Evolutionary conservation across 2,888 invertebrate genomes (phyloP).

Genomic region (Clitarchus hookeri): DNA sequence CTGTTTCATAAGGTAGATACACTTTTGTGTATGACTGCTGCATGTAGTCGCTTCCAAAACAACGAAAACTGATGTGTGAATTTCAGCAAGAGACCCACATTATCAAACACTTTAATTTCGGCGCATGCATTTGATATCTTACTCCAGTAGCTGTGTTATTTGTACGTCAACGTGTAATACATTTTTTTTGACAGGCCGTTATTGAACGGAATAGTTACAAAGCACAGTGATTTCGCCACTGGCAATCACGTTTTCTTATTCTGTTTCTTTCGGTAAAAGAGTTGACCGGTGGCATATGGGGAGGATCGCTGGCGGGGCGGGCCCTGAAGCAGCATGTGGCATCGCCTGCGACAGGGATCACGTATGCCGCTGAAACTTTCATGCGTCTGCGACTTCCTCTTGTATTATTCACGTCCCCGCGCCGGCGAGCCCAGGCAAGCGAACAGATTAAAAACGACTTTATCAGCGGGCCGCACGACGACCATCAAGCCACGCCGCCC

Average conservation of each 20-base stretch:
- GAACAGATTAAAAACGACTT: slow-evolving; percentile 14
- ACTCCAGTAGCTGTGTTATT: neutral
- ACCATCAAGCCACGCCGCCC: neutral
- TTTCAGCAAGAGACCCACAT: neutral
- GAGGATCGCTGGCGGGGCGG: too few relatives aligned
- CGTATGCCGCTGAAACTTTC: neutral
- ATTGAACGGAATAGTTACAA: neutral
- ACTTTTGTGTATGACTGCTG: too few relatives aligned
- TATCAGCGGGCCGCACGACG: neutral
- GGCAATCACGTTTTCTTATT: neutral
- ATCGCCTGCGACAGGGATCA: neutral
- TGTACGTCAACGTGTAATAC: neutral
- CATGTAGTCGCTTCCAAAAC: too few relatives aligned
- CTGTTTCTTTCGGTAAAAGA: neutral
- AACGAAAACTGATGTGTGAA: too few relatives aligned
- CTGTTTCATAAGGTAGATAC: too few relatives aligned
- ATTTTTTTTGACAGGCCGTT: neutral
- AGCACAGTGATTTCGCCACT: neutral
- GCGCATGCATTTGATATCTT: neutral
- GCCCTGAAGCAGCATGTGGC: too few relatives aligned
- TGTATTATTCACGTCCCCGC: neutral
- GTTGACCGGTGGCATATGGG: too few relatives aligned
- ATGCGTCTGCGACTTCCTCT: neutral
- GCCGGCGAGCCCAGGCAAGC: neutral
- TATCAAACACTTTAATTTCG: neutral